Evolutionary conservation across 2,888 invertebrate genomes (phyloP).

Genomic region (Pycnomerus fuliginosus): DNA sequence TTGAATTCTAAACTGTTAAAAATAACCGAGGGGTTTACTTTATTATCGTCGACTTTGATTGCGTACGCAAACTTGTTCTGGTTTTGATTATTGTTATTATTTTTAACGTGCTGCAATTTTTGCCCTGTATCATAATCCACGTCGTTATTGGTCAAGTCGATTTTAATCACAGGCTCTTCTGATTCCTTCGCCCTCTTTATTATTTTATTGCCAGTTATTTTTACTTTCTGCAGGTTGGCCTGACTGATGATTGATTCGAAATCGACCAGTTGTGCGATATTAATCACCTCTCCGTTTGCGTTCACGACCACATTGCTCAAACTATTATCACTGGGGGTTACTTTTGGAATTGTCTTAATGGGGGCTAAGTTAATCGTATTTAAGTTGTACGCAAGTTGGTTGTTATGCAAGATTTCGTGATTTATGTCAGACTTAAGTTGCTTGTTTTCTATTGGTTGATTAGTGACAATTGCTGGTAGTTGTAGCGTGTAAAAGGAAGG

Average conservation of each 20-base stretch:
- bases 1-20: constrained; percentile 36
- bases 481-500: constrained; percentile 42
- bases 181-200: constrained; percentile 9
- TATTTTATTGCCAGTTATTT: too few species aligned
- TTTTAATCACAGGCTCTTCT: constrained; percentile 36
- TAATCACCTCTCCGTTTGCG: constrained; percentile 47
- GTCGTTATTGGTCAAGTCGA: constrained; percentile 40
- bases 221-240: constrained; percentile 17
- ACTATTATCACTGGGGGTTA: constrained; percentile 26
- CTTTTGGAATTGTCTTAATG: constrained; percentile 39
- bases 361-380: constrained; percentile 41
- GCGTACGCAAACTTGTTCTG: constrained; percentile 36
- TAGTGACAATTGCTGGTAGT: constrained; percentile 34
- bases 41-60: constrained; percentile 32
- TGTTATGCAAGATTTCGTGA: too few species aligned
- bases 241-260: constrained; percentile 40
- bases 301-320: constrained; percentile 46
- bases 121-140: constrained; percentile 28
- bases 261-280: constrained; percentile 43
- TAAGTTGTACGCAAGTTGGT: constrained; percentile 41
- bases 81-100: constrained; percentile 29
- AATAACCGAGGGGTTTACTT: constrained; percentile 37
- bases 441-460: constrained; percentile 28
- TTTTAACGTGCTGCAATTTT: constrained; percentile 37
- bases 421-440: too few species aligned